Base-by-base conservation (phyloP, 2,888 invertebrate species). In the Oegoconia quadripuncta region DNA sequence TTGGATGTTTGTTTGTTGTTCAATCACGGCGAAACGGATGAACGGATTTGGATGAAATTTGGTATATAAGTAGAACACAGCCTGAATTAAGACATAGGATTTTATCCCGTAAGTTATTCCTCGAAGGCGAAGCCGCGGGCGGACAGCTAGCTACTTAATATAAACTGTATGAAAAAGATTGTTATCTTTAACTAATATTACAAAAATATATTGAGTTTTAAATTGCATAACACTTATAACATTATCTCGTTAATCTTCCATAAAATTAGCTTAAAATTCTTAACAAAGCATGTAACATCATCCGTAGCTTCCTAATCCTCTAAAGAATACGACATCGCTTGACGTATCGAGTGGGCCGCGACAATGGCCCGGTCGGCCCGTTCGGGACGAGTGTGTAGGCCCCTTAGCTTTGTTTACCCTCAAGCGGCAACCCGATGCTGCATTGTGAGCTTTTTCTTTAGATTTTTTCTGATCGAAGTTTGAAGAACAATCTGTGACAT, bases 321-420 rank as follows among this genome's bases (percentile, higher is more conserved):
- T 20, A 25, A 33, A 30, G 36, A 16, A 39, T 30, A 30, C 15
- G 37, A 35, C 40, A 37, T 27, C 34, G 31, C 36, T 35, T 35
- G 17, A 34, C 34, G 34, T n/a, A 25, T 33, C 23, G 43, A 68
- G 61, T 54, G 52, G 47, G 32, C 40, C 52, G 32, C 49, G 35
- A 51, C 39, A 39, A 39, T 47, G 31, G 51, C 53, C 54, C 33
- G 48, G 55, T 46, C 37, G 50, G 41, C 41, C 43, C 33, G 35
- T 38, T 11, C 8, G 3, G 3, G 43, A 31, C 42, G 37, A 37
- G 35, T 41, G 48, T 48, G 55, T 48, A 50, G 56, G 56, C 59
- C 48, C 53, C 50, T 48, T 44, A 36, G 43, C 34, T 48, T 42
- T 48, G 46, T 48, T 42, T 46, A 49, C 52, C 13, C 28, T n/a